Evolutionary conservation across 2,113 vertebrate genomes (phyloP).

Genomic region (Eonycteris spelaea): DNA sequence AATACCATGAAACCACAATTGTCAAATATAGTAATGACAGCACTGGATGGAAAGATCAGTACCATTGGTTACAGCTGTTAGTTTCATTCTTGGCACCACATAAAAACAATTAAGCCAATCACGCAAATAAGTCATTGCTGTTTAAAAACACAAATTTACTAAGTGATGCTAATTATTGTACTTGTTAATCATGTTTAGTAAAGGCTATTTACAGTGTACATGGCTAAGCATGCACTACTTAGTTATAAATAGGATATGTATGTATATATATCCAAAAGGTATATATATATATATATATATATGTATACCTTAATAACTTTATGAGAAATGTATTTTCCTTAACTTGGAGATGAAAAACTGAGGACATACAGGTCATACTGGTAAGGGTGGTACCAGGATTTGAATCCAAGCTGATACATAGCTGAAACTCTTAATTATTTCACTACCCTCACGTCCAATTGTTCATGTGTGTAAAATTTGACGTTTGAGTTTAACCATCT

Average conservation of each 20-base stretch:
- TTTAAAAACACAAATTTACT: constrained; percentile 66
- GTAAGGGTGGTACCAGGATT: not conserved
- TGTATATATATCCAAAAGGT: not conserved
- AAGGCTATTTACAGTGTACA: constrained; percentile 88
- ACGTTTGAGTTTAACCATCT: not conserved
- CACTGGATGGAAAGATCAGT: constrained; percentile 67
- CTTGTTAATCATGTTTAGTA: constrained; percentile 79
- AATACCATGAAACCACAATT: constrained; percentile 71
- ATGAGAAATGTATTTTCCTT: not conserved
- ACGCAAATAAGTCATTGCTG: constrained; percentile 75
- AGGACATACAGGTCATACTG: not conserved
- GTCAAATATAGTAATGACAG: constrained; percentile 67
- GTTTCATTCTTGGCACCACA: constrained; percentile 72
- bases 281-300: not conserved
- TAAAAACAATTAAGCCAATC: constrained; percentile 70
- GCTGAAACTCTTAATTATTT: not conserved
- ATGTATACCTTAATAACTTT: not conserved
- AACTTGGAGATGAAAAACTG: not conserved
- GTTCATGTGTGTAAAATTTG: not conserved
- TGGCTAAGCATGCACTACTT: constrained; percentile 83
- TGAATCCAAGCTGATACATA: not conserved
- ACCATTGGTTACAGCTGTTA: constrained; percentile 78
- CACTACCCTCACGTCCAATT: not conserved
- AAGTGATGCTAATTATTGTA: constrained; percentile 77
- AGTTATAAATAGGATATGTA: constrained; percentile 72